Base-by-base conservation (phyloP, 2,113 vertebrate genomes). In the Micronisus gabar region DNA sequence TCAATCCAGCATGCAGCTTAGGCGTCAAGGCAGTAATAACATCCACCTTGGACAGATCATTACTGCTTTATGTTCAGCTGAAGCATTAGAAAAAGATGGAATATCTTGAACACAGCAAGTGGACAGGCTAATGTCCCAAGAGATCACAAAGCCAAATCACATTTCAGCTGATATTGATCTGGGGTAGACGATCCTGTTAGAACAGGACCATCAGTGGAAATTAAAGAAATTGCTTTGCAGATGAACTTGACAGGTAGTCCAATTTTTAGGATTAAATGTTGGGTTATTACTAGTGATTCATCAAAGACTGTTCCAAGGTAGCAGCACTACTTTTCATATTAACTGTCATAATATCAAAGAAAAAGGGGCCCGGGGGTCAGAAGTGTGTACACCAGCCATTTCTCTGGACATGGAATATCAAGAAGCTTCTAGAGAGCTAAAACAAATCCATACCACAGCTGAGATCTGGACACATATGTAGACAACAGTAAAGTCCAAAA, bases 171-270 rank as follows among this genome's bases (percentile, higher is more conserved):
- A n/a, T 95, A 97, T 68, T 92, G 95, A 97, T 92, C 71, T 62
- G 32, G 40, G 41, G 30, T n/a, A 93, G 67, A 68, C 86, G 92
- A 92, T 90, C 92, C 63, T 84, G 82, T 83, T 92, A 76, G 90
- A 80, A 74, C 62, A 86, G 32, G 63, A 86, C 67, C 95, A 92
- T 63, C 79, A 59, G 63, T 86, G 72, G 75, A 93, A 96, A 94
- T 96, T 95, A 92, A 88, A 94, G 81, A 85, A 92, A 97, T 95
- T 95, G 75, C 79, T 93, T 88, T 92, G 88, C 90, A 78, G 96
- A 80, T 19, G 2, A 83, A 67, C 79, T 78, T 93, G 97, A 95
- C 94, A 97, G 93, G 90, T 92, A 88, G 75, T 55, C 63, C 86
- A 81, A 81, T 78, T 82, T 90, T 78, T 88, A 81, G 94, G 68